Evolutionary conservation across 2,888 invertebrate species (phyloP), one percentile per base, ranked within the genome.

Genomic region (Pelosia muscerda): DNA sequence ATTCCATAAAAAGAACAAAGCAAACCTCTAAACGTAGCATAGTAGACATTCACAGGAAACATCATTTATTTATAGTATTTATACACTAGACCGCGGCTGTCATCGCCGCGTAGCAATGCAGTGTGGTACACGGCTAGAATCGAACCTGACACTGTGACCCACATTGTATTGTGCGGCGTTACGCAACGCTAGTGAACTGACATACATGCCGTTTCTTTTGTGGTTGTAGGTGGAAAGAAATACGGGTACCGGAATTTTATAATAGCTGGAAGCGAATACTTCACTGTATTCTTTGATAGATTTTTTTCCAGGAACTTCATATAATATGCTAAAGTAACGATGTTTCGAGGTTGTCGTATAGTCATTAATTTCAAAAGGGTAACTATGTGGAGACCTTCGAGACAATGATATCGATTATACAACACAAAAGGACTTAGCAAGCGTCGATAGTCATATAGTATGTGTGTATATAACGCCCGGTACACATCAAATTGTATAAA

Each of bases 121-220:
- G 6, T 31, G 23, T 38, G 23, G 66, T 68, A 71, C 71, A 63
- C 73, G 71, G 34, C 63, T 55, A 71, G 73, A 73, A 77, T 74
- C 80, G 82, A 80, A 80, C 80, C 80, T 80, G 82, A 80, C 80
- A 81, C 73, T 75, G 72, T 80, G 82, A 81, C 80, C 80, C 74
- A 81, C 75, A 79, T 80, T 77, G 68, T 74, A 71, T 72, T 73
- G 74, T 74, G 67, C 59, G 68, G 70, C 57, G 67, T 73, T 78
- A 74, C 71, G 76, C 76, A 78, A 78, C 71, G 70, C 68, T 19
- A 55, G 23, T 23, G 31, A 23, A 22, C 22, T 22, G 31, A 54
- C 22, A 28, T 11, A 25, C 42, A 53, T 49, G 49, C 9, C 2
- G n/a, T 34, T 57, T 57, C 28, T 23, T 56, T 56, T 61, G 42